Conservation (phyloP, 2,888 invertebrate species). For the Erynnis tages region DNA sequence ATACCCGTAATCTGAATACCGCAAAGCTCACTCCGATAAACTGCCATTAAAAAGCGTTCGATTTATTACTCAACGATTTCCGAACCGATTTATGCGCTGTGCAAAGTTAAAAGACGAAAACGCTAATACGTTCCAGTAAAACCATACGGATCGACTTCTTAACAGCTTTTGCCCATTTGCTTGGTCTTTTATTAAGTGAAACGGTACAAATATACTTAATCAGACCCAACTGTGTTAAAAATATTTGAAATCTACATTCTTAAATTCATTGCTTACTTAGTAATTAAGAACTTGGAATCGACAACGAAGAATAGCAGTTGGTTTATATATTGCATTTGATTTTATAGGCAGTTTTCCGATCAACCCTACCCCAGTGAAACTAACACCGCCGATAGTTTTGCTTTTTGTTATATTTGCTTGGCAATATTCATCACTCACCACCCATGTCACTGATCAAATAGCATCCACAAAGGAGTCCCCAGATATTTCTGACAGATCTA, state of each 20-base stretch:
- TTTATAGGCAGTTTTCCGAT: slow-evolving; percentile 33
- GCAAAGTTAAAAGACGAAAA: slow-evolving; percentile 32
- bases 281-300: too few species aligned
- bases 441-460: slow-evolving; percentile 79
- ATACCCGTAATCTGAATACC: slow-evolving; percentile 76
- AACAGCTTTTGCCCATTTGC: too few species aligned
- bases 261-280: too few species aligned
- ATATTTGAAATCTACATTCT: too few species aligned
- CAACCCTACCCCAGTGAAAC: slow-evolving; percentile 69
- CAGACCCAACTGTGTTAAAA: too few species aligned
- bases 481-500: slow-evolving; percentile 75
- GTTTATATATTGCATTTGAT: slow-evolving; percentile 23
- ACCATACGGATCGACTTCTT: slow-evolving; percentile 1
- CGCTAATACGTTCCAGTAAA: slow-evolving; percentile 9
- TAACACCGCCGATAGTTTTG: slow-evolving; percentile 77
- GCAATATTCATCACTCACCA: slow-evolving; percentile 81
- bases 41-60: slow-evolving; percentile 81
- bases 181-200: too few species aligned
- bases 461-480: slow-evolving; percentile 75
- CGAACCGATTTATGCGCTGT: slow-evolving; percentile 52
- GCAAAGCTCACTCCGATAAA: slow-evolving; percentile 79
- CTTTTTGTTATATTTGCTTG: slow-evolving; percentile 79
- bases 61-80: slow-evolving; percentile 79
- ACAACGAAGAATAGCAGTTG: too few species aligned
- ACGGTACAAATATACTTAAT: too few species aligned